These are phyloP conservation scores for Acanthosepion esculentum DNA, from an alignment of 2,888 invertebrate genomes.

Conservation along the genomic window DNA sequence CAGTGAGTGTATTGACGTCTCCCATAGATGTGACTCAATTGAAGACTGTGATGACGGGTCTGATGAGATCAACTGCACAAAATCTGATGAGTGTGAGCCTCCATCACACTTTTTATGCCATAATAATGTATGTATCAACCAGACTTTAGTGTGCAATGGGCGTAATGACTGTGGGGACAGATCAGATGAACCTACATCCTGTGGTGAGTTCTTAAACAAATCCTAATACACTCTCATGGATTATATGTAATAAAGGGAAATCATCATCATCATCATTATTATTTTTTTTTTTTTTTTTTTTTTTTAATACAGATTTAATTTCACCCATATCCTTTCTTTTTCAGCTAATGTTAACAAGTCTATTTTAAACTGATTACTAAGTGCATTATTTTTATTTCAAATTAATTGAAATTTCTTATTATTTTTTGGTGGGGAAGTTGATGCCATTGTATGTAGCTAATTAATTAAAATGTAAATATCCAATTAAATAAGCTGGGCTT, in stretches of 20 bases:
- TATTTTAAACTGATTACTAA: too few relatives aligned
- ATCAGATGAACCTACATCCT: constrained; percentile 57
- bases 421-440: too few relatives aligned
- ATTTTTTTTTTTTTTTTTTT: too few relatives aligned
- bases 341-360: too few relatives aligned
- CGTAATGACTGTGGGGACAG: constrained; percentile 53
- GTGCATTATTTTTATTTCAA: too few relatives aligned
- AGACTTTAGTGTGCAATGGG: constrained; percentile 49
- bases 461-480: too few relatives aligned
- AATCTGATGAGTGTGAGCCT: constrained; percentile 53
- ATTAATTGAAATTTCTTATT: too few relatives aligned
- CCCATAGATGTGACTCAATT: constrained; percentile 84
- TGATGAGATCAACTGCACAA: constrained; percentile 80
- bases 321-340: too few relatives aligned
- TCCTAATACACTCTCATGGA: neutral
- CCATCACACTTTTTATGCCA: constrained; percentile 60
- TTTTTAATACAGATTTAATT: too few relatives aligned
- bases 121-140: constrained; percentile 58
- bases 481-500: too few relatives aligned
- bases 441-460: too few relatives aligned
- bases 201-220: constrained; percentile 53
- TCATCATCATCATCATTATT: too few relatives aligned
- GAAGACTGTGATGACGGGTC: constrained; percentile 85
- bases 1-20: constrained; percentile 84
- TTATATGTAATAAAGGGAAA: neutral